phyloP scores from a whole-genome alignment of 2,113 vertebrate species.

The Chitala chitala region DNA sequence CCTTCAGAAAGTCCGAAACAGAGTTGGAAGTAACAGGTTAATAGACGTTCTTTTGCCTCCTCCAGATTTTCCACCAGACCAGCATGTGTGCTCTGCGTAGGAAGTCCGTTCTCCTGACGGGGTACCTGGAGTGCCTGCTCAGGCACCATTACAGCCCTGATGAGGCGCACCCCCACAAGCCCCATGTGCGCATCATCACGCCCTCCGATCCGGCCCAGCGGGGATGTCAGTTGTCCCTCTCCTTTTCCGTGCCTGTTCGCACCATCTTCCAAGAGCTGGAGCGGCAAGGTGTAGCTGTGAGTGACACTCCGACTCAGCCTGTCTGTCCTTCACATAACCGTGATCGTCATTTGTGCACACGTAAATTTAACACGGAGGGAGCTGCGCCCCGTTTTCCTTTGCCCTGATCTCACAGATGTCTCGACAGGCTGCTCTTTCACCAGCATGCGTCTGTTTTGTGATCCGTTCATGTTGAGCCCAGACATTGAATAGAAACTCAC shows the following conservation, averaged over 20 bases:
- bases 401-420: too few species aligned
- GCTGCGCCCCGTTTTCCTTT: too few species aligned
- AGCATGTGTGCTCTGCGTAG: constrained; percentile 74
- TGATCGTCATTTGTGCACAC: too few species aligned
- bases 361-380: too few species aligned
- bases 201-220: constrained; percentile 68
- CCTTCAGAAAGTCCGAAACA: too few species aligned
- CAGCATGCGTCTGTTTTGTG: too few species aligned
- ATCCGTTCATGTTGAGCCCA: too few species aligned
- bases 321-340: too few species aligned
- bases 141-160: constrained; percentile 59
- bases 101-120: constrained; percentile 85
- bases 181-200: constrained; percentile 74
- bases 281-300: constrained; percentile 82
- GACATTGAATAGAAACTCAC: too few species aligned
- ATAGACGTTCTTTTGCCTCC: not conserved
- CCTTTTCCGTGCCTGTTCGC: constrained; percentile 71
- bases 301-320: constrained; percentile 43
- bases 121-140: constrained; percentile 87
- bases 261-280: constrained; percentile 73
- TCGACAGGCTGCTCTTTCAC: too few species aligned
- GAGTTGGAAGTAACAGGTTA: too few species aligned
- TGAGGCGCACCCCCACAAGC: constrained; percentile 45
- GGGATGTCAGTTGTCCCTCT: constrained; percentile 85
- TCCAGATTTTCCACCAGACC: constrained; percentile 77